A percentile compares a stretch with the other conserved stretches of the same genome.
Evolutionary conservation across 2,113 vertebrate species (phyloP).

Genomic region (Cygnus buccinator): DNA sequence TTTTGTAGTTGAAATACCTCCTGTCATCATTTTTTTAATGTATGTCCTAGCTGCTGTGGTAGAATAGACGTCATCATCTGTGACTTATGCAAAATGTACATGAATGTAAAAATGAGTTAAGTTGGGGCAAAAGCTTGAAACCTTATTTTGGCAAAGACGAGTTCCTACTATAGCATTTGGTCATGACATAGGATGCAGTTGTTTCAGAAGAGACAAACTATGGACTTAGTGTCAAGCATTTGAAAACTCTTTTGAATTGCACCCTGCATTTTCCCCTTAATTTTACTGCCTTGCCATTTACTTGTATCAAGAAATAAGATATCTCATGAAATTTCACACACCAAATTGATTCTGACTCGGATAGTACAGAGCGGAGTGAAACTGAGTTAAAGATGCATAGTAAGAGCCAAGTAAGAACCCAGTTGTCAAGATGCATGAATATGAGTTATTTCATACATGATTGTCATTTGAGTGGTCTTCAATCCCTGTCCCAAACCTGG

Average conservation of each 20-base stretch:
- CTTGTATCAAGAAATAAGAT: rapidly evolving
- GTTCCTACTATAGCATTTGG: not conserved
- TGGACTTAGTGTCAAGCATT: not conserved
- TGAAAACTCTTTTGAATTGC: not conserved
- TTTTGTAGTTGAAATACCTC: not conserved
- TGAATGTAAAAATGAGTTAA: not conserved
- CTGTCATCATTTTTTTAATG: not conserved
- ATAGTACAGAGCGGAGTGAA: not conserved
- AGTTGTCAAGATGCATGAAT: rapidly evolving
- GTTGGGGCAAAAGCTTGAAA: not conserved
- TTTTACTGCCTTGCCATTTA: not conserved
- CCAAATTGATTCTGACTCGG: not conserved
- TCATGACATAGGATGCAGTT: not conserved
- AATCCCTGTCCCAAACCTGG: not conserved
- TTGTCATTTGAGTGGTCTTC: no score
- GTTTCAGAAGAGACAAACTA: not conserved
- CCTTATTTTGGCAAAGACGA: not conserved
- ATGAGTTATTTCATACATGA: not conserved
- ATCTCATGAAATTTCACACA: not conserved
- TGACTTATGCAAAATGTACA: not conserved
- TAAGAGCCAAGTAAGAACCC: not conserved
- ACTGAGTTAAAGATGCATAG: rapidly evolving
- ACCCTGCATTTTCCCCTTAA: not conserved
- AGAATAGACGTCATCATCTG: not conserved
- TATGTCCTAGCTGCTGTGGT: not conserved